Evolutionary conservation across 2,113 vertebrate genomes (phyloP), one percentile per base, ranked within the genome.

Genomic region (Rhegmatorhina hoffmannsi): DNA sequence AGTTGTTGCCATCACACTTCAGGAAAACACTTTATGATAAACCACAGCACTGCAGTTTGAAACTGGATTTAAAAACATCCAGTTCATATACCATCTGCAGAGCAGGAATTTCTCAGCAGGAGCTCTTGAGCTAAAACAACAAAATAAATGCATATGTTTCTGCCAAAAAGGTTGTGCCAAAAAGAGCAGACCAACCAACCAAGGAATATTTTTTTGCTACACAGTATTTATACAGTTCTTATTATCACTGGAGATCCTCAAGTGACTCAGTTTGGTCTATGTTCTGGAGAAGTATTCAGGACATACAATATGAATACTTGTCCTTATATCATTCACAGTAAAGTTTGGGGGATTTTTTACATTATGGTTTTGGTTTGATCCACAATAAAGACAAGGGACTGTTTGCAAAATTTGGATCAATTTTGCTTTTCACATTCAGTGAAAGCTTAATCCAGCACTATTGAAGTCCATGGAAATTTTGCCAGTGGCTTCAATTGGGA

Each of bases 11-110:
- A 75, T 72, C 53, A 89, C n/a, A 44, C 68, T 72, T 88, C 63
- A 92, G 82, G 33, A 84, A 94, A 94, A 77, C 14, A 67, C 20
- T 77, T 87, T 38, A 52, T 84, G 72, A 77, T 90, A 86, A 96
- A 63, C 63, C 63, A 66, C 29, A 87, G 34, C 1, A 11, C 38
- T 86, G 63, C 24, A 87, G 56, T 36, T 66, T 91, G 49, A 95
- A 94, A 95, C 56, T 92, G 49, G 58, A 84, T 58, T 87, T 95
- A 78, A 80, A 93, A 97, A 92, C 64, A 81, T 78, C 53, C 75
- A 81, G 64, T 78, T 78, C 56, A 60, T n/a, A 83, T 63, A 56
- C 85, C 85, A 94, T 92, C 90, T 93, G 85, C 76, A 78, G 52
- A 94, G 31, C 52, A 93, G n/a, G 47, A 88, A 92, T 92, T 92